These are phyloP conservation scores for Carettochelys insculpta DNA, from an alignment of 2,113 vertebrate genomes.

Conservation along the genomic window DNA sequence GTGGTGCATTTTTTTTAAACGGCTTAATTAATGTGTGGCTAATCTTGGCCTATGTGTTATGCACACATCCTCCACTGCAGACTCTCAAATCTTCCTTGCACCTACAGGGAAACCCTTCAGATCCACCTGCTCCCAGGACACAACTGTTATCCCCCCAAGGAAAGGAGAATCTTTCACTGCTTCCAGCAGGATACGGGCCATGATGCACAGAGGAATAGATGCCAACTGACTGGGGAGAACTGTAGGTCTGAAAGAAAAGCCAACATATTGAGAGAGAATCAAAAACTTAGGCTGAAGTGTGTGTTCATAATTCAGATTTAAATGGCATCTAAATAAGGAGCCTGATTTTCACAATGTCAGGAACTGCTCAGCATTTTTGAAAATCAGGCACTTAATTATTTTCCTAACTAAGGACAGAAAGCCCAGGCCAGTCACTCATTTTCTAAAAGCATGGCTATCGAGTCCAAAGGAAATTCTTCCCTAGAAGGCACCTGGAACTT, in stretches of 20 bases:
- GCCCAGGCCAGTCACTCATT: not conserved
- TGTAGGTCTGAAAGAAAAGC: not conserved
- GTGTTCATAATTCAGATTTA: not conserved
- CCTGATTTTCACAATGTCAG: not conserved
- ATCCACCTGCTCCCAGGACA: not conserved
- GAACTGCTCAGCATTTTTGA: not conserved
- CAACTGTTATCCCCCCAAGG: not conserved
- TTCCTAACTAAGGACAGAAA: not conserved
- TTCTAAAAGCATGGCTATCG: not conserved
- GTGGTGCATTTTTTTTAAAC: not conserved
- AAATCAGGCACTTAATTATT: not conserved
- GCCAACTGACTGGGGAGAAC: not conserved
- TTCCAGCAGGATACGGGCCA: not conserved
- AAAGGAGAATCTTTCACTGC: conserved; percentile 4
- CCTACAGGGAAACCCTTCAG: not conserved
- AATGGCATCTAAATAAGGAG: not conserved
- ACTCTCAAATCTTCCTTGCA: conserved; percentile 30
- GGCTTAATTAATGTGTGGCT: not conserved
- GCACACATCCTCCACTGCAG: not conserved
- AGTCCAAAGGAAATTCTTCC: not conserved
- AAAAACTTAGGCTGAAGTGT: not conserved
- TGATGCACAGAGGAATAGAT: not conserved
- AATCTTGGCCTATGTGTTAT: not conserved
- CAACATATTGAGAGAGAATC: not conserved
- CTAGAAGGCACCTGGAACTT: not conserved